A percentile compares a stretch with the other conserved stretches of the same genome.
Evolutionary conservation across 2,113 vertebrate genomes (phyloP).

Genomic region (Rissa tridactyla): DNA sequence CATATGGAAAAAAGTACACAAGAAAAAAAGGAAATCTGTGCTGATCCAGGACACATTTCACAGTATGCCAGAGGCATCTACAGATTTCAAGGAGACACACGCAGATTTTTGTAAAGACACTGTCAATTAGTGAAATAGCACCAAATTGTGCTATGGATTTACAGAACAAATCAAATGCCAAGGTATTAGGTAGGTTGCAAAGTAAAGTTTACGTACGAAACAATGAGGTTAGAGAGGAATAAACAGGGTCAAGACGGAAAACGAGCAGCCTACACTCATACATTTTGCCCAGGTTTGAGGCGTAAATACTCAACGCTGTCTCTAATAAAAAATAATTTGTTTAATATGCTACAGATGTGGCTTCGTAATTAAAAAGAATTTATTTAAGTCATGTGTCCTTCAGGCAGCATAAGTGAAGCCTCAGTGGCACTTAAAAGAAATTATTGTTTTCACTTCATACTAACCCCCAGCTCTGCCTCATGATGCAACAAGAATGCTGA

Average conservation of each 20-base stretch:
- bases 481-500: background rate
- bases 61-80: background rate
- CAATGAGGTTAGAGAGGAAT: background rate
- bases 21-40: background rate
- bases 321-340: background rate
- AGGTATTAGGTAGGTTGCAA: background rate
- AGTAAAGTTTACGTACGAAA: background rate
- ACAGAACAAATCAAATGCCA: background rate
- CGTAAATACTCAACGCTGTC: background rate
- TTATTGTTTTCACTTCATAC: background rate
- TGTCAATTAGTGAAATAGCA: background rate
- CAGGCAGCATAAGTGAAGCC: background rate
- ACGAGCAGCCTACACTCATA: background rate
- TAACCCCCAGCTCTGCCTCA: background rate
- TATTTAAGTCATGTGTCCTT: background rate
- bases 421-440: background rate
- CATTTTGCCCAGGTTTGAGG: background rate
- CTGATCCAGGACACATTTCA: background rate
- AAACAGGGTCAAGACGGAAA: background rate
- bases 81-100: background rate
- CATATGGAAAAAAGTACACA: background rate
- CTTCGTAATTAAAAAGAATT: background rate
- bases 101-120: background rate
- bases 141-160: background rate
- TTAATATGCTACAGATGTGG: background rate